Percentiles rank a stretch among this genome's conserved stretches.
These are phyloP conservation scores for Myotis vivesi DNA, from an alignment of 2,797 vertebrate species.

Conservation along the genomic window DNA sequence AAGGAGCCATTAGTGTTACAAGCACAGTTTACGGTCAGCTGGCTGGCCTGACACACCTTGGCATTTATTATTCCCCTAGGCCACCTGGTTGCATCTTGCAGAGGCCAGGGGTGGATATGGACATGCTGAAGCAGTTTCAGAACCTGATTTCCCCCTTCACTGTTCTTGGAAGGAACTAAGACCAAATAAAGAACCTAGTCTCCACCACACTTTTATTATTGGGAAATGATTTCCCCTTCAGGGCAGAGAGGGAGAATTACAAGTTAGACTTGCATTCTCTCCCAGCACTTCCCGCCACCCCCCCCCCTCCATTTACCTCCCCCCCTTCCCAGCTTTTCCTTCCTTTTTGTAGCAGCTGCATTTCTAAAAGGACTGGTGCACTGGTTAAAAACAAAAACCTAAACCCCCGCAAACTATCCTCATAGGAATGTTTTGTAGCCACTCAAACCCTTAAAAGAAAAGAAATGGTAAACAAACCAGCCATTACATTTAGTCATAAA, in stretches of 20 bases:
- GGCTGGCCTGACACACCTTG: not conserved
- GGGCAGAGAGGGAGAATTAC: not conserved
- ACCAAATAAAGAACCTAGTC: constrained; percentile 13
- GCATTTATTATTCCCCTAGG: constrained; percentile 10
- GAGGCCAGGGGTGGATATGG: not conserved
- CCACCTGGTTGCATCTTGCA: not conserved
- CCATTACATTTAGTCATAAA: constrained; percentile 2
- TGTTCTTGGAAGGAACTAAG: constrained; percentile 22
- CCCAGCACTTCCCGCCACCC: not conserved
- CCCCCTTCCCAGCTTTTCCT: not conserved
- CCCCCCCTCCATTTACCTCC: not conserved
- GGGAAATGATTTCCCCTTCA: not conserved
- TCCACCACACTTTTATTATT: not conserved
- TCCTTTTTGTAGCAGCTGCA: not conserved
- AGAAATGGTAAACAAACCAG: not conserved
- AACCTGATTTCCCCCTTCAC: not conserved
- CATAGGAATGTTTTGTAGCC: not conserved
- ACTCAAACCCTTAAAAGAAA: not conserved
- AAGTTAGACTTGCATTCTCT: not conserved
- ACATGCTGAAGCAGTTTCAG: not conserved
- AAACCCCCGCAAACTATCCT: not conserved
- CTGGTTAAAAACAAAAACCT: not conserved
- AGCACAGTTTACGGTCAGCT: constrained; percentile 21
- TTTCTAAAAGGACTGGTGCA: not conserved
- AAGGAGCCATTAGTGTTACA: constrained; percentile 4